A percentile compares a stretch with the other conserved stretches of the same genome.
Conservation (phyloP, 2,797 vertebrate genomes). For the Fistularia tabacaria region DNA sequence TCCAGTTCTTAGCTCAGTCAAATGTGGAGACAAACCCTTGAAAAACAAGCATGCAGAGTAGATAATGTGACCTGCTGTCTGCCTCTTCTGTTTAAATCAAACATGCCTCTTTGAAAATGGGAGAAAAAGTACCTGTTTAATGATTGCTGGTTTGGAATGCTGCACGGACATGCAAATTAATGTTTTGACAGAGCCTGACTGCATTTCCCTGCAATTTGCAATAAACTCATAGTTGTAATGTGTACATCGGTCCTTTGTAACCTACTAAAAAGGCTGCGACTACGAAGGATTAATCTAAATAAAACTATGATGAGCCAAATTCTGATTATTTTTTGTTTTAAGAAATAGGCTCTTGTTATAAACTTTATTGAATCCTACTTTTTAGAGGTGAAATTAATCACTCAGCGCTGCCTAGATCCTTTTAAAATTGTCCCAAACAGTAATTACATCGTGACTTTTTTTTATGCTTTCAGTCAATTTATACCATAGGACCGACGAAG, state of each 20-base stretch:
- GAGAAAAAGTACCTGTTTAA: slow-evolving; percentile 47
- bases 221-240: too few species aligned
- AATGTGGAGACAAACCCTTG: slow-evolving; percentile 55
- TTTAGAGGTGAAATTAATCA: slow-evolving; percentile 36
- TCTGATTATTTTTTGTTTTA: too few species aligned
- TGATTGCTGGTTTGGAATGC: slow-evolving; percentile 53
- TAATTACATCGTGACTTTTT: slow-evolving; percentile 38
- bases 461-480: slow-evolving; percentile 47
- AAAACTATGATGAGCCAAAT: too few species aligned
- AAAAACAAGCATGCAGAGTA: slow-evolving; percentile 61
- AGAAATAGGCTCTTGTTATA: neutral
- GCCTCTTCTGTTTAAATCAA: slow-evolving; percentile 55
- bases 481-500: slow-evolving; percentile 31
- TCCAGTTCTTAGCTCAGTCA: slow-evolving; percentile 39
- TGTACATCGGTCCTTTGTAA: too few species aligned
- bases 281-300: too few species aligned
- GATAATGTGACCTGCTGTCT: slow-evolving; percentile 61
- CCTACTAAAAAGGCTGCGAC: too few species aligned
- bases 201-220: too few species aligned
- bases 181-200: too few species aligned
- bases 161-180: too few species aligned
- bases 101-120: slow-evolving; percentile 69
- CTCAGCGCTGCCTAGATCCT: slow-evolving; percentile 30
- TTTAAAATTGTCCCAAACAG: slow-evolving; percentile 29
- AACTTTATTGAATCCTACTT: neutral